These are phyloP conservation scores for Pinctada fucata DNA, from an alignment of 2,888 invertebrate species.

Conservation along the genomic window DNA sequence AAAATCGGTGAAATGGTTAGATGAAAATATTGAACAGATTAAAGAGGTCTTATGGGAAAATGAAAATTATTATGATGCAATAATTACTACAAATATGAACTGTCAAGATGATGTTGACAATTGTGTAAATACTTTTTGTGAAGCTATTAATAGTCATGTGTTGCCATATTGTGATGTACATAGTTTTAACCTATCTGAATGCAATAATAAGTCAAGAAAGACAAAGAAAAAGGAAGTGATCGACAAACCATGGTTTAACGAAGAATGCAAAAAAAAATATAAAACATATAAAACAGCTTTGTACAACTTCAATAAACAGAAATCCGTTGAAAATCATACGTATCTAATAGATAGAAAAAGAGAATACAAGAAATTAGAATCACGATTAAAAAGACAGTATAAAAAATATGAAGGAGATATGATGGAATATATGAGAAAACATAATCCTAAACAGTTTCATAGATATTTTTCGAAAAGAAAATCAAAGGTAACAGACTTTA, in stretches of 20 bases:
- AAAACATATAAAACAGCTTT: background rate
- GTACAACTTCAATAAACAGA: background rate
- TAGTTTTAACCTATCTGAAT: too few species aligned
- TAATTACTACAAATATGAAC: background rate
- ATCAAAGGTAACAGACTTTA: too few species aligned
- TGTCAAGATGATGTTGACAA: constrained; percentile 1
- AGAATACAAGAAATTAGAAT: background rate
- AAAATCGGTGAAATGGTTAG: too few species aligned
- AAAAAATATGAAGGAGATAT: background rate
- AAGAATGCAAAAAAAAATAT: background rate
- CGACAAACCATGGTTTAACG: constrained; percentile 3
- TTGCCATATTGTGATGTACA: too few species aligned
- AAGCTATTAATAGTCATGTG: too few species aligned
- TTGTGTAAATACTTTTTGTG: background rate
- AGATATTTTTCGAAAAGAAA: too few species aligned
- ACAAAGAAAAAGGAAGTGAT: too few species aligned
- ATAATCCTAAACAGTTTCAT: background rate
- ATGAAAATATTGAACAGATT: too few species aligned
- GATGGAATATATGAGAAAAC: background rate
- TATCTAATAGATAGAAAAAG: background rate
- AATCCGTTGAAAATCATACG: background rate
- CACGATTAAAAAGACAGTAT: background rate
- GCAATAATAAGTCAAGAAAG: too few species aligned
- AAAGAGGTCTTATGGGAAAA: background rate
- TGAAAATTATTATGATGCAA: background rate